Evolutionary conservation across 2,888 invertebrate species (phyloP), one percentile per base, ranked within the genome.

Genomic region (Synergus itoensis): DNA sequence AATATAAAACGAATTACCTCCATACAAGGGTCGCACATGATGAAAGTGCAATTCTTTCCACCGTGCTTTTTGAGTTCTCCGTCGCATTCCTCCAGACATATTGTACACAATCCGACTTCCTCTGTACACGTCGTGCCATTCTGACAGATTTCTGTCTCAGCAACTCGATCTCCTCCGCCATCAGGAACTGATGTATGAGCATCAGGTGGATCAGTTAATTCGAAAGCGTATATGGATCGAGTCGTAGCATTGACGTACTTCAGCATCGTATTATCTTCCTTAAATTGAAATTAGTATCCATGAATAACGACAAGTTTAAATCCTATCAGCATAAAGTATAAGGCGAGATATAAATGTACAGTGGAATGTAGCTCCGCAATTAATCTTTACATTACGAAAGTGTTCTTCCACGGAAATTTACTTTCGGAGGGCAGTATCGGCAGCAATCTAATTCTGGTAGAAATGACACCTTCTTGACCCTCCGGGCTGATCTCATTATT

Each of bases 11-110:
- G 64, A 80, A 84, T 91, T 89, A 94, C 94, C 93, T 94, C 93
- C 65, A 95, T 93, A 86, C 95, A 95, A 62, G 91, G 89, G 81
- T 94, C 93, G 89, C 95, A 95, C 84, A 91, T 90, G n/a, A 89
- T 84, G 43, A 95, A 92, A 21, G 93, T 92, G 84, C 94, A 95
- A 69, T 92, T 92, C 86, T 94, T 94, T n/a, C 92, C 92, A 18
- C 91, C 92, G 87, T 95, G 95, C 41, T 93, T 93, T 84, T 93
- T 93, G 77, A 95, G 90, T 79, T 94, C 93, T 40, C 91, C 91
- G 36, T 93, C 92, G 87, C 93, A 91, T 80, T 95, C 95, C 84
- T 95, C 95, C 67, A 95, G 90, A 84, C 95, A 95, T 83, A 95
- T 95, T 64, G 93, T 93, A 89, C 95, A 95, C 4, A 87, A 86